Conservation (phyloP, 2,888 invertebrate genomes). For the Xylocampa areola region DNA sequence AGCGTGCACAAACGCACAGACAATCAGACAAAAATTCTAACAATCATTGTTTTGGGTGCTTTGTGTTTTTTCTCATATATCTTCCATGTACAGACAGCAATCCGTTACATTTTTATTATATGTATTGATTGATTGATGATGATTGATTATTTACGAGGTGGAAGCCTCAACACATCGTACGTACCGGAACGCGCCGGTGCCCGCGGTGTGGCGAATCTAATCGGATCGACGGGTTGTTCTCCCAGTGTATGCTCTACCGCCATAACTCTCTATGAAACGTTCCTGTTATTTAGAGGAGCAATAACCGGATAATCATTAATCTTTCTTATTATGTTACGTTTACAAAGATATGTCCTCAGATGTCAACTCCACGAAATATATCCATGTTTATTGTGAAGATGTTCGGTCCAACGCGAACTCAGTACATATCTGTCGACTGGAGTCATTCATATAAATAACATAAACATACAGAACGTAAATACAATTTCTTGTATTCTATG, state of each 20-base stretch:
- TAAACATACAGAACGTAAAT: not conserved
- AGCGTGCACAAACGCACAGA: no score
- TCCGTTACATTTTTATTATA: no score
- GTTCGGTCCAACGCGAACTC: not conserved
- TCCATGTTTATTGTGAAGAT: not conserved
- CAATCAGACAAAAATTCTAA: no score
- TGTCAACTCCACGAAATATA: not conserved
- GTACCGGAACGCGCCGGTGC: not conserved
- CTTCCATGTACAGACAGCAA: no score
- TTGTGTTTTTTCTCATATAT: no score
- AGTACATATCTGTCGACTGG: not conserved
- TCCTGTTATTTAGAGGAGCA: not conserved
- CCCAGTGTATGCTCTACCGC: not conserved
- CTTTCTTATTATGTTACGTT: not conserved
- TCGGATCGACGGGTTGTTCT: not conserved
- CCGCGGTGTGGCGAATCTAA: no score
- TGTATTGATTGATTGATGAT: no score
- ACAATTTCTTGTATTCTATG: not conserved
- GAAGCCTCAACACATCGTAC: conserved; percentile 6
- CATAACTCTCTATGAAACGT: not conserved
- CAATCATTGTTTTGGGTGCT: no score
- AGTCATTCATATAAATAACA: not conserved
- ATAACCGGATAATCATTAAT: not conserved
- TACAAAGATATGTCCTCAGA: not conserved
- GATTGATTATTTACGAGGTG: conserved; percentile 20